Conservation (phyloP, 2,888 invertebrate genomes). For the Archips crataeganus region DNA sequence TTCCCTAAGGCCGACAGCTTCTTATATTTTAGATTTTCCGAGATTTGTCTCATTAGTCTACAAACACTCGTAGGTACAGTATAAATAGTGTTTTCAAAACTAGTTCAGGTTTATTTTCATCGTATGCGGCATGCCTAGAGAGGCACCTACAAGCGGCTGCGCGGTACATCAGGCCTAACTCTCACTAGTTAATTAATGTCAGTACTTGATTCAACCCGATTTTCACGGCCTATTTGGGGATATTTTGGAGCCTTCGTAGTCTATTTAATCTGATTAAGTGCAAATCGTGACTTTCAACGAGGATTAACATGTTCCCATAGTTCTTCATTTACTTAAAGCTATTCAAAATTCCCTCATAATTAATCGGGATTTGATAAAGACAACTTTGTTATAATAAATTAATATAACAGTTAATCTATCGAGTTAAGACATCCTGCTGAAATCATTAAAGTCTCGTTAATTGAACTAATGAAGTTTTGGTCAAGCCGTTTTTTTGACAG, state of each 20-base stretch:
- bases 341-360: neutral
- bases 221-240: slow-evolving; percentile 29
- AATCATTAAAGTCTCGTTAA: slow-evolving; percentile 39
- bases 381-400: slow-evolving; percentile 4
- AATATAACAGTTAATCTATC: slow-evolving; percentile 17
- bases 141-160: slow-evolving; percentile 11
- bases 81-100: slow-evolving; percentile 2
- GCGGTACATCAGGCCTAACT: slow-evolving; percentile 19
- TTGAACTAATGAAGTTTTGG: slow-evolving; percentile 50
- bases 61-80: neutral
- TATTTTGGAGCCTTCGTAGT: slow-evolving; percentile 20
- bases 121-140: slow-evolving; percentile 20
- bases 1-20: neutral
- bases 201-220: slow-evolving; percentile 15
- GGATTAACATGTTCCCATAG: neutral
- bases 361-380: neutral
- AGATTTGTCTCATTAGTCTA: neutral
- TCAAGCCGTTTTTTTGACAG: slow-evolving; percentile 49
- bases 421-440: slow-evolving; percentile 26
- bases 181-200: slow-evolving; percentile 34
- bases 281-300: neutral
- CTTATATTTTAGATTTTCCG: neutral
- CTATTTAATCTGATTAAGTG: slow-evolving; percentile 19
- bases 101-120: slow-evolving; percentile 20
- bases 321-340: neutral